Base-by-base conservation (phyloP, 2,888 invertebrate species). In the Thymelicus acteon region DNA sequence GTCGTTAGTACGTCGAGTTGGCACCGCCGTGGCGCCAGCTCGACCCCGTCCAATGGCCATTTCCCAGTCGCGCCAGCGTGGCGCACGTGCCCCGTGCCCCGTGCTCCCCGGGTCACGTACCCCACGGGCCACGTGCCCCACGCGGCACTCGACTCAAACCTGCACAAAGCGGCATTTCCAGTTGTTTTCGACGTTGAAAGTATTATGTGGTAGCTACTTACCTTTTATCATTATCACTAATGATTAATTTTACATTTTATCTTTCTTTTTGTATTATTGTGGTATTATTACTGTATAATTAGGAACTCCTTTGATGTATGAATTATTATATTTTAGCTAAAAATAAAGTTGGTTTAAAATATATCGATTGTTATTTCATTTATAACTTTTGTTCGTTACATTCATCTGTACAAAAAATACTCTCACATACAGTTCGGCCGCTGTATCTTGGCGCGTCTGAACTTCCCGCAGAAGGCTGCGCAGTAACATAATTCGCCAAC, bases 251-350 rank as follows among this genome's bases (percentile, higher is more conserved):
- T 74, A 78, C 72, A 75, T 78, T 72, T 72, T 72, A 57, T 58
- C 37, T 74, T 77, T 81, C 74, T 75, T 74, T 87, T 87, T 83
- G 78, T 87, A 87, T 88, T 88, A 82, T 85, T 80, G 83, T 84
- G 87, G 90, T 92, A 91, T 89, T 89, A 88, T 87, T 86, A 90
- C 84, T 85, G 84, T 91, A 89, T 87, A 88, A 84, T 88, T 92
- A 91, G 87, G 87, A 87, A 87, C 92, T 92, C 91, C 92, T 91
- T 93, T 92, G 91, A 93, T 93, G 93, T 93, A 93, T 93, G 92
- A 86, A 93, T 93, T 92, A 93, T 92, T 93, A 93, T 93, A 93
- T 93, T 93, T 93, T 93, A 93, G 93, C 93, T 93, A 93, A 92
- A 92, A 93, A 93, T 93, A 93, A 93, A 93, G 93, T 93, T 93